Conservation (phyloP, 30 jellyfish, hydroid and myxozoan species). For the Phacellophora camtschatica region DNA sequence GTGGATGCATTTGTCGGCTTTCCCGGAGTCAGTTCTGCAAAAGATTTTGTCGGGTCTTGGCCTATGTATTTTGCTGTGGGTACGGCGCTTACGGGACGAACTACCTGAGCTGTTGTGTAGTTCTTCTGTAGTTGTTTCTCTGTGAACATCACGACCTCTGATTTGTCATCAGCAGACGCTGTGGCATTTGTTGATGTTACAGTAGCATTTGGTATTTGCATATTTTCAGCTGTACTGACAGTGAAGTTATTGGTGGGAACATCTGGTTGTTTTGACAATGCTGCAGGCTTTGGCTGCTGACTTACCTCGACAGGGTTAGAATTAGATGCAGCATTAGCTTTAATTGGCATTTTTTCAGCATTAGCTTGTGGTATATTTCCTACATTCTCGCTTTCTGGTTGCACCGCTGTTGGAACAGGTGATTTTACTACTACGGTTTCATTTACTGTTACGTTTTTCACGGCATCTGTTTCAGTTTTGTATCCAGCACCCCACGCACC, state of each 20-base stretch:
- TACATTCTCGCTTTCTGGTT: background rate
- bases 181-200: constrained; percentile 8
- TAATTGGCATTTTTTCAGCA: background rate
- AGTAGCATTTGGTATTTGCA: background rate
- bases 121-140: constrained; percentile 29
- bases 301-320: background rate
- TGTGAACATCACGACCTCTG: constrained; percentile 58
- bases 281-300: background rate
- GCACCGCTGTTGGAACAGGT: too few species aligned
- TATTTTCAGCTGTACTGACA: background rate
- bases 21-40: background rate
- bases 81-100: background rate
- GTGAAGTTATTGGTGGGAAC: background rate
- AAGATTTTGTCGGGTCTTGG: background rate
- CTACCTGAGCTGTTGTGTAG: constrained; percentile 8
- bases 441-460: too few species aligned
- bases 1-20: background rate
- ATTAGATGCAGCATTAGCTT: background rate
- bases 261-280: background rate
- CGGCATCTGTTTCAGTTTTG: too few species aligned
- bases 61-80: constrained; percentile 23
- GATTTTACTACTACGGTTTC: background rate
- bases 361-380: background rate
- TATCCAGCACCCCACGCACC: too few species aligned
- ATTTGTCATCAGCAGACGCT: constrained; percentile 39